A percentile compares a stretch with the other conserved stretches of the same genome.
These are phyloP conservation scores for Geodia barretti DNA, from an alignment of 37 sponge, comb jelly and placozoan genomes.

Conservation along the genomic window DNA sequence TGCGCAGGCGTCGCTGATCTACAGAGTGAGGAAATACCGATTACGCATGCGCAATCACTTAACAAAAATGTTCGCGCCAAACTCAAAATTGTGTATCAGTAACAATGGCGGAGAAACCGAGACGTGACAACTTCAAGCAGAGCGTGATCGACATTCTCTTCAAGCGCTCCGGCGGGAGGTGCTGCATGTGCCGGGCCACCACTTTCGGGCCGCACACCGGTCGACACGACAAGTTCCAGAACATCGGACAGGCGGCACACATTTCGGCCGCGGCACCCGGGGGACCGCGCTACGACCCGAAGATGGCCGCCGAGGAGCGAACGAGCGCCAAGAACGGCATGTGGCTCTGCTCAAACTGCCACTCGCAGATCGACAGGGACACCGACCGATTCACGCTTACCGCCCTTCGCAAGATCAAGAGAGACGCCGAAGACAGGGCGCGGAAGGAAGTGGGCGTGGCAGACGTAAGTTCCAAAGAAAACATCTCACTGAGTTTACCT, in stretches of 20 bases:
- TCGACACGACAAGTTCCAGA: constrained; percentile 22
- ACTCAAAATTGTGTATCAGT: background rate
- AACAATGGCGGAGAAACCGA: background rate
- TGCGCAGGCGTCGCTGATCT: background rate
- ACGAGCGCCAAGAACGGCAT: constrained; percentile 56
- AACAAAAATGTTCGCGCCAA: background rate
- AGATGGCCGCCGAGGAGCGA: constrained; percentile 56
- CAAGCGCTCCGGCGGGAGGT: constrained; percentile 59
- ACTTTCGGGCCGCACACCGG: constrained; percentile 67
- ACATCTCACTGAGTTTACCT: background rate
- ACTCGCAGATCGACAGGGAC: constrained; percentile 57
- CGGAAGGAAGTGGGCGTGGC: constrained; percentile 49
- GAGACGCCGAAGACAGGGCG: constrained; percentile 53
- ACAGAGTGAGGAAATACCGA: background rate
- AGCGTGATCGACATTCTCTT: constrained; percentile 39
- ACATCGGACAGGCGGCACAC: constrained; percentile 78
- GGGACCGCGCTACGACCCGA: constrained; percentile 70
- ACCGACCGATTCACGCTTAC: constrained; percentile 29
- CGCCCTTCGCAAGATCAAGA: constrained; percentile 26
- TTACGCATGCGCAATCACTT: background rate
- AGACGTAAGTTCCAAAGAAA: background rate
- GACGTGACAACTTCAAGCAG: constrained; percentile 58
- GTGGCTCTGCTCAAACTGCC: constrained; percentile 78
- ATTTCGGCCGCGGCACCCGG: constrained; percentile 70
- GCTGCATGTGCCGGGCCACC: constrained; percentile 47